A percentile compares a stretch with the other conserved stretches of the same genome.
Conservation (phyloP, 2,888 invertebrate genomes). For the Campaea margaritaria region DNA sequence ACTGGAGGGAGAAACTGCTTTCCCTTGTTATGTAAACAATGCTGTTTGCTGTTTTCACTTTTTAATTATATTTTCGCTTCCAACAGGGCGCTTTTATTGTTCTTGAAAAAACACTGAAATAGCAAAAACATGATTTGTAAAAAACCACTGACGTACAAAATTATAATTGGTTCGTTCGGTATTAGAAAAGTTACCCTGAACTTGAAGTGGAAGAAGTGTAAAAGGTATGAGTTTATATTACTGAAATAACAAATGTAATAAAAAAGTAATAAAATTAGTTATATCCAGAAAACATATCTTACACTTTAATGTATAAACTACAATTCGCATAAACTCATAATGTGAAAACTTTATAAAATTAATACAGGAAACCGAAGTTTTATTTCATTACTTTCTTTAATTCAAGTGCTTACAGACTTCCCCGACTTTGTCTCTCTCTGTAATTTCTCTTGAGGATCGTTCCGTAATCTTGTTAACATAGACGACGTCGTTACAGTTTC, state of each 20-base stretch:
- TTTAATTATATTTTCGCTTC: not conserved
- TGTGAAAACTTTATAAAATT: not conserved
- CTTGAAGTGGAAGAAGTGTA: no score
- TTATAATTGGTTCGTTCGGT: no score
- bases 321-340: no score
- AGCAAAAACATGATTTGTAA: no score
- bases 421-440: slow-evolving; percentile 29
- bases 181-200: no score
- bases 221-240: no score
- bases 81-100: not conserved
- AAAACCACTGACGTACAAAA: no score
- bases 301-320: no score
- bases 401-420: slow-evolving; percentile 24
- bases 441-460: slow-evolving; percentile 43
- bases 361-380: slow-evolving; percentile 1
- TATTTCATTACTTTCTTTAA: slow-evolving; percentile 13
- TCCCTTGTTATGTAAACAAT: slow-evolving; percentile 29
- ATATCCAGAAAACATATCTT: no score
- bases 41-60: slow-evolving; percentile 25
- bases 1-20: slow-evolving; percentile 11
- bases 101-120: no score
- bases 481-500: slow-evolving; percentile 26
- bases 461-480: slow-evolving; percentile 28
- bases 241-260: no score
- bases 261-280: no score